Percentiles rank a stretch among this genome's conserved stretches.
Conservation (phyloP, 2,113 vertebrate species). For the Sitta europaea region DNA sequence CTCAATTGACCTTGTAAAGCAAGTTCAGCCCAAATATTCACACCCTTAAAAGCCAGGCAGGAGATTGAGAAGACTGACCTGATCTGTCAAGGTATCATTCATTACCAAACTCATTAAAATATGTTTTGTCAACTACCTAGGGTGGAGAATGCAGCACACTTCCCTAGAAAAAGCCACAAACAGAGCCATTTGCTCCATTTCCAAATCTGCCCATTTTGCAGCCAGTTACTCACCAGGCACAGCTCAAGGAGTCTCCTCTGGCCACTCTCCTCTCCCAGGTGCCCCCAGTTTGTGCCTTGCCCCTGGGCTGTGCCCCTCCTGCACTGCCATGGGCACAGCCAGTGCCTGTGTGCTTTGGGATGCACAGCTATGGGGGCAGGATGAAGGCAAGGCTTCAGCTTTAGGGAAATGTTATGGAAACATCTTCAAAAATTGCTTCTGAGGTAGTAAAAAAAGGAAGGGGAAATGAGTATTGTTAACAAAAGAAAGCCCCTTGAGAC, state of each 20-base stretch:
- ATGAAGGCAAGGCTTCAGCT: neutral
- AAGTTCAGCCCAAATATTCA: neutral
- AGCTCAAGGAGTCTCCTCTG: neutral
- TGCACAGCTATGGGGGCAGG: neutral
- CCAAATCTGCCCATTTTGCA: neutral
- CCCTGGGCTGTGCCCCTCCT: neutral
- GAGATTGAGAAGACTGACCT: neutral
- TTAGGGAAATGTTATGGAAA: neutral
- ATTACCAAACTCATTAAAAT: neutral
- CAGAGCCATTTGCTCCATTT: neutral
- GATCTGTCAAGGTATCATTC: neutral
- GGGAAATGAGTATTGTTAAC: neutral
- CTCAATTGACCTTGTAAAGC: too few species aligned
- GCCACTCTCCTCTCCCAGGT: neutral
- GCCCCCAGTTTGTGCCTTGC: neutral
- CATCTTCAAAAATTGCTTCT: neutral
- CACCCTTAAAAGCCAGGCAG: neutral
- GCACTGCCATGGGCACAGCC: neutral
- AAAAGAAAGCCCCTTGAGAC: neutral
- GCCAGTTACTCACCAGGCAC: accelerated
- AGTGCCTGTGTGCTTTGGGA: neutral
- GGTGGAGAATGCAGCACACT: accelerated
- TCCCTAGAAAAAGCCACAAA: neutral
- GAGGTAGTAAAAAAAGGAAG: neutral
- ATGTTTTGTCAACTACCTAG: accelerated